Evolutionary conservation across 2,888 invertebrate species (phyloP).

Genomic region (Coelinius sp.): DNA sequence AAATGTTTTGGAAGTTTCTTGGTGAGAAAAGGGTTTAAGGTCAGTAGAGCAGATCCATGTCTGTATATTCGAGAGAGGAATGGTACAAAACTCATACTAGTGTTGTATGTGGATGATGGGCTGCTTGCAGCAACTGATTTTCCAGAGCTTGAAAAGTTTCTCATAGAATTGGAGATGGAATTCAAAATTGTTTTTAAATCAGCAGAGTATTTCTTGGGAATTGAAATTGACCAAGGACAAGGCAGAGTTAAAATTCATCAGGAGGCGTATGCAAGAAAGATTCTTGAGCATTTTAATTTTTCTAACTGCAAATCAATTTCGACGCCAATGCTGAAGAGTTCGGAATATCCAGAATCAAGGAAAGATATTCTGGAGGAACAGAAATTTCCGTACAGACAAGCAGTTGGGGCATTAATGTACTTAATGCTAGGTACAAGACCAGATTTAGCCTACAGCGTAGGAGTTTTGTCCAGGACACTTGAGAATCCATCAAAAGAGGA

Average conservation of each 20-base stretch:
- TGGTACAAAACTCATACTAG: constrained; percentile 37
- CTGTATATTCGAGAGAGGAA: constrained; percentile 43
- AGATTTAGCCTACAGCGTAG: constrained; percentile 55
- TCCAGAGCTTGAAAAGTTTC: constrained; percentile 24
- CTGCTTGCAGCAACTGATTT: constrained; percentile 41
- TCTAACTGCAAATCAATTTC: constrained; percentile 37
- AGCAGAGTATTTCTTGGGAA: constrained; percentile 43
- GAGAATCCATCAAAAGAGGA: constrained; percentile 46
- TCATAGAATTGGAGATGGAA: constrained; percentile 15
- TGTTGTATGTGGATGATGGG: constrained; percentile 48
- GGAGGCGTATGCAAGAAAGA: constrained; percentile 36
- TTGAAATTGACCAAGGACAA: constrained; percentile 43
- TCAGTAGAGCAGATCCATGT: constrained; percentile 50
- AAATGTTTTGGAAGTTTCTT: constrained; percentile 47
- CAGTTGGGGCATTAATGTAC: constrained; percentile 58
- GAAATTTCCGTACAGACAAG: constrained; percentile 36
- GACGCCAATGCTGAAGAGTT: constrained; percentile 35
- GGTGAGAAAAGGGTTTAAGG: constrained; percentile 43
- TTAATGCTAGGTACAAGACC: constrained; percentile 54
- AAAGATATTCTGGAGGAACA: constrained; percentile 29
- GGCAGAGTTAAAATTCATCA: constrained; percentile 43
- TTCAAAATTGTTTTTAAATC: constrained; percentile 37
- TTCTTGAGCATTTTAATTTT: constrained; percentile 42
- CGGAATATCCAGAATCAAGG: constrained; percentile 30
- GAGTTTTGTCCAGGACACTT: constrained; percentile 53